Base-by-base conservation (phyloP, 2,888 invertebrate genomes). In the Nyleta sp. region DNA sequence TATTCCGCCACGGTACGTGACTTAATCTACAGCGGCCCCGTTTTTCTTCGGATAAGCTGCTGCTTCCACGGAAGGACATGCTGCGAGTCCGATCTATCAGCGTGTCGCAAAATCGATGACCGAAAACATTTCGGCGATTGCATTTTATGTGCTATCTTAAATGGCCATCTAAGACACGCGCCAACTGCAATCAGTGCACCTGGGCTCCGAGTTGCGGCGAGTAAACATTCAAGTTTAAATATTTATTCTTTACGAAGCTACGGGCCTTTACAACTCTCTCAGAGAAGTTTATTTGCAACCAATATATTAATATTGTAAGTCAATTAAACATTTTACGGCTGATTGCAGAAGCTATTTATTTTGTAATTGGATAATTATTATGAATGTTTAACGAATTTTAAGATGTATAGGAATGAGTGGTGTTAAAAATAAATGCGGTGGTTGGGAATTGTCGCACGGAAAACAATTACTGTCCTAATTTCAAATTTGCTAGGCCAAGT, bases 1-100 rank as follows among this genome's bases (percentile, higher is more conserved):
- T 76, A 76, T 76, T 64, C 75, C 68, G 22, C 44, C 44, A 22
- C n/a, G 44, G 28, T 55, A 76, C 76, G 76, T 76, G 76, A 76
- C 76, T 71, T 76, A 76, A 76, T 76, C 65, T 76, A 44, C 42
- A n/a, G 40, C 42, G 40, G 24, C 3, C 24, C 24, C 70, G 44
- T 76, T 65, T 67, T 74, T 70, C 70, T 70, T 48, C 46, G 40
- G 35, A 60, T 62, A 60, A 53, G 42, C 46, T 72, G 40, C 38
- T 35, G 46, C 57, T 13, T 20, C 35, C 52, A 24, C 40, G 44
- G 35, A 60, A 60, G 44, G 44, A 71, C 71, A 62, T 52, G 53
- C 44, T 53, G 70, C 52, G 31, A 60, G 50, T 52, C 59, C 70
- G 50, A 70, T 57, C 52, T 42, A 59, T 59, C 52, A 59, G 40